Percentiles rank a stretch among this genome's conserved stretches.
These are phyloP conservation scores for Notodonta ziczac DNA, from an alignment of 2,888 invertebrate genomes.

Conservation along the genomic window DNA sequence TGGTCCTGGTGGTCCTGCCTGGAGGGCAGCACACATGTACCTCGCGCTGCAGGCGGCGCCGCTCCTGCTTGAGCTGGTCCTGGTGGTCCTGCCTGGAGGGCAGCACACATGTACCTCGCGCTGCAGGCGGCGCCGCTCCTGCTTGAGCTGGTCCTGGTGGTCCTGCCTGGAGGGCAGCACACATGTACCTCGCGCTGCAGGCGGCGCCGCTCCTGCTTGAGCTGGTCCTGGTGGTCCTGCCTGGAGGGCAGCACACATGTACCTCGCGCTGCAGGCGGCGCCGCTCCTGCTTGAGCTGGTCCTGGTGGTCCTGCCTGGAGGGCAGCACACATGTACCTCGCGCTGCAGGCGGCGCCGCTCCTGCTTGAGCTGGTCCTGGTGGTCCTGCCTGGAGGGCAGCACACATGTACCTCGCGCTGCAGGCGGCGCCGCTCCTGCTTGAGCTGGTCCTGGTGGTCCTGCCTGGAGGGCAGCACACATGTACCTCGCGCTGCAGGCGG, in stretches of 20 bases:
- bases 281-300: conserved; percentile 98
- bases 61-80: conserved; percentile 97
- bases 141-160: conserved; percentile 96
- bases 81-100: conserved; percentile 96
- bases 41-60: too few species aligned
- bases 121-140: too few species aligned
- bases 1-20: conserved; percentile 97
- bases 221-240: conserved; percentile 96
- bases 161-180: conserved; percentile 96
- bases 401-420: too few species aligned
- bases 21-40: conserved; percentile 94
- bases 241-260: conserved; percentile 95
- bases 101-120: too few species aligned
- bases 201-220: conserved; percentile 98
- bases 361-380: conserved; percentile 96
- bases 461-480: conserved; percentile 95
- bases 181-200: too few species aligned
- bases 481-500: too few species aligned
- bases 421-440: conserved; percentile 98
- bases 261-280: too few species aligned
- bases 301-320: conserved; percentile 95
- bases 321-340: too few species aligned
- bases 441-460: conserved; percentile 96
- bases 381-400: conserved; percentile 95
- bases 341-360: too few species aligned